Percentiles rank a stretch among this genome's conserved stretches.
phyloP scores from a whole-genome alignment of 2,888 invertebrate genomes.

The Embidobia sp. region DNA sequence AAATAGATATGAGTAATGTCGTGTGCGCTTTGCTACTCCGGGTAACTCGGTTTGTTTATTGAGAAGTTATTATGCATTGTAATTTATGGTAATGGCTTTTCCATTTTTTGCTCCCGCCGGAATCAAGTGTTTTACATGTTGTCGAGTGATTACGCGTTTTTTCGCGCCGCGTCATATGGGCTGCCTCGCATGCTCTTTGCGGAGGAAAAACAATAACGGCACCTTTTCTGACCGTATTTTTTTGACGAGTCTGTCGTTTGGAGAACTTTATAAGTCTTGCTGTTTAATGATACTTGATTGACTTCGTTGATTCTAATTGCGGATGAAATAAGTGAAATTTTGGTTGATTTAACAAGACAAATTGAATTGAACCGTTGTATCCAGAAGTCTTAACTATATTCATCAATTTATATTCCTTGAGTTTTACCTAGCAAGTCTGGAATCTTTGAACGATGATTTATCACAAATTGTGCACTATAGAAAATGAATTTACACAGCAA shows the following conservation, averaged over 20 bases:
- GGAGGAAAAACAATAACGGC: slow-evolving; percentile 11
- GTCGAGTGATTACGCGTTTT: slow-evolving; percentile 23
- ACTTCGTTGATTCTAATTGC: too few species aligned
- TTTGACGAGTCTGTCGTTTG: too few species aligned
- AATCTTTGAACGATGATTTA: too few species aligned
- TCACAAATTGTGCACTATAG: not conserved
- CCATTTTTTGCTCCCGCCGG: slow-evolving; percentile 18
- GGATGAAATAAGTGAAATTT: too few species aligned
- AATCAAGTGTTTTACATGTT: slow-evolving; percentile 34
- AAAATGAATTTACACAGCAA: slow-evolving; percentile 8
- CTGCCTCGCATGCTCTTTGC: slow-evolving; percentile 15
- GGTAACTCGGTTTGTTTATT: slow-evolving; percentile 45
- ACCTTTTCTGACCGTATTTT: not conserved
- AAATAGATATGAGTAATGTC: slow-evolving; percentile 38
- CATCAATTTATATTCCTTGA: too few species aligned
- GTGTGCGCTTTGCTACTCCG: not conserved
- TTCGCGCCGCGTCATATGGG: slow-evolving; percentile 12
- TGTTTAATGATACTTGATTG: too few species aligned
- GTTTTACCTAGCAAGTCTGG: too few species aligned
- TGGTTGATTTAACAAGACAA: too few species aligned
- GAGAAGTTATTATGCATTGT: slow-evolving; percentile 49
- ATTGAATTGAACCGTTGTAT: too few species aligned
- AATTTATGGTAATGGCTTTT: slow-evolving; percentile 54
- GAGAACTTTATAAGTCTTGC: too few species aligned
- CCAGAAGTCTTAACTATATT: too few species aligned